Evolutionary conservation across 2,113 vertebrate genomes (phyloP).

Genomic region (Uropsilus gracilis): DNA sequence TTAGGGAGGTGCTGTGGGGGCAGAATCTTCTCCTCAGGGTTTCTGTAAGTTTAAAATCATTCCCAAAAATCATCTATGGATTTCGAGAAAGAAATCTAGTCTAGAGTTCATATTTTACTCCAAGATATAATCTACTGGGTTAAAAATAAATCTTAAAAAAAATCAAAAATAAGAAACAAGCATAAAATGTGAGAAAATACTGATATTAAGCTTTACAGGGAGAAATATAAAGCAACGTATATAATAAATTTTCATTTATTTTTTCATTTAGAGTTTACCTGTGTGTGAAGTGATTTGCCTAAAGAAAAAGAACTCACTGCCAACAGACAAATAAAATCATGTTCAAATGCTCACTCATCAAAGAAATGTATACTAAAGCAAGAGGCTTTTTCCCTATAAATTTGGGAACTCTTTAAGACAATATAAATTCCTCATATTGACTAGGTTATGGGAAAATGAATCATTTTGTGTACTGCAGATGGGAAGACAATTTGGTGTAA

Average conservation of each 20-base stretch:
- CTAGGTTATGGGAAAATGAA: neutral
- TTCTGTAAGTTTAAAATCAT: neutral
- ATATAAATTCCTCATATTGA: neutral
- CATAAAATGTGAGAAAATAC: neutral
- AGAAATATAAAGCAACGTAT: neutral
- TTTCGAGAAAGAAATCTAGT: neutral
- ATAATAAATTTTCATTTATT: neutral
- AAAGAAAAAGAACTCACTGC: neutral
- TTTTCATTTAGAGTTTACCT: neutral
- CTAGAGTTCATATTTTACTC: neutral
- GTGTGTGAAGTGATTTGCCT: neutral
- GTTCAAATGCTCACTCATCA: neutral
- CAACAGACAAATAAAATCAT: neutral
- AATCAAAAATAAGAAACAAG: neutral
- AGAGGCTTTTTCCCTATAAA: neutral
- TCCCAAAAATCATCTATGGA: neutral
- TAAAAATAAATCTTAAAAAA: conserved; percentile 37
- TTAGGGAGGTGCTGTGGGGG: neutral
- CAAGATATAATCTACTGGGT: neutral
- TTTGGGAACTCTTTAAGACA: neutral
- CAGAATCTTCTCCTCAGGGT: neutral
- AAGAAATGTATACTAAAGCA: neutral
- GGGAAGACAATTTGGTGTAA: neutral
- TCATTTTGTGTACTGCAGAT: neutral
- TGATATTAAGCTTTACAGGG: neutral